Percentiles rank a stretch among this genome's conserved stretches.
Evolutionary conservation across 2,888 invertebrate species (phyloP).

Genomic region (Polyommatus iphigenia): DNA sequence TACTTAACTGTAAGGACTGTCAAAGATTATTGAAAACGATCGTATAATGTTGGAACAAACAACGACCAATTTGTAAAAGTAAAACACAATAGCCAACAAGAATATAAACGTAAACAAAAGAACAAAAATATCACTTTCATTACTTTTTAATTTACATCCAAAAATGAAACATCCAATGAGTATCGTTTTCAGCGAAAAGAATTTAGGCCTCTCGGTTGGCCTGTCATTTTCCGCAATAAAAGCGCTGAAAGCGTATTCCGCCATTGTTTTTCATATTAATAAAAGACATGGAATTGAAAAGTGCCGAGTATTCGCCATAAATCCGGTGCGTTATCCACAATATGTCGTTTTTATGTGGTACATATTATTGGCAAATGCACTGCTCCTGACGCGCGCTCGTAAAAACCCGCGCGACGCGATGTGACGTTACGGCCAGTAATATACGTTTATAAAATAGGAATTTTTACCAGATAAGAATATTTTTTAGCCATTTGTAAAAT

Average conservation of each 20-base stretch:
- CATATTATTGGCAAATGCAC: conserved; percentile 38
- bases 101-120: conserved; percentile 3
- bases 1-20: not conserved
- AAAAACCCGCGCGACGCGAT: conserved; percentile 27
- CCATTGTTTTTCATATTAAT: conserved; percentile 29
- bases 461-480: conserved; percentile 30
- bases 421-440: conserved; percentile 30
- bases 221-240: conserved; percentile 27
- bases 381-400: conserved; percentile 35
- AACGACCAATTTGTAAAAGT: not conserved
- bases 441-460: conserved; percentile 25
- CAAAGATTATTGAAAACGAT: not conserved
- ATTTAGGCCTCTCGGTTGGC: conserved; percentile 29
- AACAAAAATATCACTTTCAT: conserved; percentile 10
- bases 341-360: conserved; percentile 37
- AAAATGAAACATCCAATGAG: conserved; percentile 26
- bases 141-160: conserved; percentile 22
- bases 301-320: conserved; percentile 34
- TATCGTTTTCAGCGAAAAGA: conserved; percentile 16
- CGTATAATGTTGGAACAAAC: not conserved
- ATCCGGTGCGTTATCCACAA: conserved; percentile 36
- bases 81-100: not conserved
- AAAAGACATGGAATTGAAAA: conserved; percentile 31
- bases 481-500: conserved; percentile 26
- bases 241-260: conserved; percentile 17